phyloP scores from a whole-genome alignment of 92 coral and sea anemone genomes.

The Actinostola sp. region DNA sequence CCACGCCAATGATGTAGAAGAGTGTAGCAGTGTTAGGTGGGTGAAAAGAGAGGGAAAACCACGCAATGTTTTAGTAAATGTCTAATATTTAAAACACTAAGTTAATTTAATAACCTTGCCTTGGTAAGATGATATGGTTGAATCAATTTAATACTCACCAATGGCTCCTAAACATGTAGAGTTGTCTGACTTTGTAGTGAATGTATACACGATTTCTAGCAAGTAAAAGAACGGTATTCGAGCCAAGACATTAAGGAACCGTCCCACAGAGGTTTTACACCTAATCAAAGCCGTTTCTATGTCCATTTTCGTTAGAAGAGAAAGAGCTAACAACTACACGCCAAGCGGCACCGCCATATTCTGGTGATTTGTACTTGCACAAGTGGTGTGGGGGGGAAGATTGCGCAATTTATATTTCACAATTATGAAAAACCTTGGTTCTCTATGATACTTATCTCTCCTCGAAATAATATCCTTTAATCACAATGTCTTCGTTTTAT shows the following conservation, averaged over 20 bases:
- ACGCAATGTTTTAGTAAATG: too few species aligned
- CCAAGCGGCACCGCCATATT: not conserved
- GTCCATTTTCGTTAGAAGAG: slow-evolving; percentile 16
- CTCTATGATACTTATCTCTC: too few species aligned
- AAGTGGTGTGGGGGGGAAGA: not conserved
- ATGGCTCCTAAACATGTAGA: slow-evolving; percentile 52
- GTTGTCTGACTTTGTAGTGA: slow-evolving; percentile 49
- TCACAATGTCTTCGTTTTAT: too few species aligned
- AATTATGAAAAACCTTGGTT: too few species aligned
- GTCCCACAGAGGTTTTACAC: slow-evolving; percentile 36
- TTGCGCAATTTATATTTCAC: too few species aligned
- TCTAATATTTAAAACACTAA: too few species aligned
- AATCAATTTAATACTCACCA: slow-evolving; percentile 40
- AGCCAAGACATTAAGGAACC: slow-evolving; percentile 58
- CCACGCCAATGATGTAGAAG: too few species aligned
- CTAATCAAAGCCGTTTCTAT: slow-evolving; percentile 12
- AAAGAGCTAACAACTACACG: not conserved
- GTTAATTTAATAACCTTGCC: too few species aligned
- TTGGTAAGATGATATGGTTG: too few species aligned
- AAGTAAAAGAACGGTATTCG: slow-evolving; percentile 65
- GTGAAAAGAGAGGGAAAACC: too few species aligned
- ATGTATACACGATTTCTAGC: slow-evolving; percentile 52
- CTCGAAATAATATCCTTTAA: too few species aligned
- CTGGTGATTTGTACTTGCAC: slow-evolving; percentile 8
- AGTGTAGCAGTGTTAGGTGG: too few species aligned